These are phyloP conservation scores for Pampus argenteus DNA, from an alignment of 2,797 vertebrate species.

Conservation along the genomic window DNA sequence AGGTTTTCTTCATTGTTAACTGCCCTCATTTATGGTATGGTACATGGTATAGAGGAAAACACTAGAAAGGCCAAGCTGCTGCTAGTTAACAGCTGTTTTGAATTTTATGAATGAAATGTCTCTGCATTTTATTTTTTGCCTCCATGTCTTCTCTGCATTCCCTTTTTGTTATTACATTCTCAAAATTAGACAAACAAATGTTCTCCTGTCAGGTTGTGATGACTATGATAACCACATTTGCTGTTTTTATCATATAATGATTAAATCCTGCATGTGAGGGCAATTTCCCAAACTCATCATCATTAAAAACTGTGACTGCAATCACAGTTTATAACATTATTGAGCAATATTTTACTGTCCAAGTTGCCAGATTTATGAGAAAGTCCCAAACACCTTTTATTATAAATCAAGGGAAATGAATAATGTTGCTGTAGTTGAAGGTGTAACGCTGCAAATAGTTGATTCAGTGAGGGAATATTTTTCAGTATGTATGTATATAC, in stretches of 20 bases:
- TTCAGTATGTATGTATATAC: constrained; percentile 32
- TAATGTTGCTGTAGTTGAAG: background rate
- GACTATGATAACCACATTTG: no score
- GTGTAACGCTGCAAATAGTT: background rate
- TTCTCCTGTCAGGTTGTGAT: no score
- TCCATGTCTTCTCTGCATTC: background rate
- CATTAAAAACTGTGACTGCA: background rate
- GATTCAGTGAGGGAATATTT: constrained; percentile 25
- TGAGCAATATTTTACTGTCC: background rate
- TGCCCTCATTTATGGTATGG: no score
- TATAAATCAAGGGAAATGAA: background rate
- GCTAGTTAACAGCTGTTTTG: background rate
- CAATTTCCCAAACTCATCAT: background rate
- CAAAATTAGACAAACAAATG: no score
- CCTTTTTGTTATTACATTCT: background rate
- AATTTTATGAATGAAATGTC: background rate
- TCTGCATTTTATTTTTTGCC: background rate
- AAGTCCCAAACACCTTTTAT: background rate
- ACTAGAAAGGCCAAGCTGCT: background rate
- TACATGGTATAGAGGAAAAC: constrained; percentile 7
- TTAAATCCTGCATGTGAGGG: background rate
- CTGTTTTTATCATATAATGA: no score
- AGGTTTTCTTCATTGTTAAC: background rate
- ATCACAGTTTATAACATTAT: background rate
- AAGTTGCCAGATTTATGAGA: background rate